phyloP scores from a whole-genome alignment of 23 tunicate genomes.

The Diplosoma virens region DNA sequence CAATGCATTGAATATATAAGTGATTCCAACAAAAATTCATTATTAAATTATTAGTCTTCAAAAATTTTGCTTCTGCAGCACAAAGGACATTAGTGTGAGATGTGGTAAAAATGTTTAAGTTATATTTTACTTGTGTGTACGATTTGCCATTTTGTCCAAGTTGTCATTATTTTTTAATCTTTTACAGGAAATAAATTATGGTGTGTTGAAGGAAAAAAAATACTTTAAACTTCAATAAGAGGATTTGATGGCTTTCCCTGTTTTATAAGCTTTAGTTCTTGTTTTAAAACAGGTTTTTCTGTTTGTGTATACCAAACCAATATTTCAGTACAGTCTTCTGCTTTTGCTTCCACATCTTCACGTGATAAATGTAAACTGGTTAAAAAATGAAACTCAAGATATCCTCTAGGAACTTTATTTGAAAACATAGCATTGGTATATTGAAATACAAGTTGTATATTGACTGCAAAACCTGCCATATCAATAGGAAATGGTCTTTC shows the following conservation, averaged over 20 bases:
- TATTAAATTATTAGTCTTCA: too few relatives aligned
- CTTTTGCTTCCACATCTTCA: constrained; percentile 55
- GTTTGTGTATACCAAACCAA: constrained; percentile 94
- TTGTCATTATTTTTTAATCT: too few relatives aligned
- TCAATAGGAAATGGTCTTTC: constrained; percentile 89
- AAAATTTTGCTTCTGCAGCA: too few relatives aligned
- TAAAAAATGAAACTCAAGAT: constrained; percentile 69
- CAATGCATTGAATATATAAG: too few relatives aligned
- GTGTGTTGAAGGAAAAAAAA: too few relatives aligned
- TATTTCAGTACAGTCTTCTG: constrained; percentile 59
- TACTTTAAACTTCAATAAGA: constrained; percentile 74
- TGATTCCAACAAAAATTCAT: too few relatives aligned
- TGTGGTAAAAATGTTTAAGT: too few relatives aligned
- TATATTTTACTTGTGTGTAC: too few relatives aligned
- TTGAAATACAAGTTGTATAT: constrained; percentile 46
- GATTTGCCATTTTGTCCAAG: too few relatives aligned
- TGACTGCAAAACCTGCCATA: constrained; percentile 91
- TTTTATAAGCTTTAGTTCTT: constrained; percentile 52
- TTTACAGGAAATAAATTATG: too few relatives aligned
- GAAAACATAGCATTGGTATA: constrained; percentile 40
- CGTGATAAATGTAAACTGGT: constrained; percentile 35
- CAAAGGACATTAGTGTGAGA: too few relatives aligned
- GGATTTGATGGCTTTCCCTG: constrained; percentile 71
- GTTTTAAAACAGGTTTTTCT: constrained; percentile 77
- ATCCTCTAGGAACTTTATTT: constrained; percentile 59